A percentile compares a stretch with the other conserved stretches of the same genome.
phyloP scores from a whole-genome alignment of 2,113 vertebrate genomes.

The Lasiurus cinereus region DNA sequence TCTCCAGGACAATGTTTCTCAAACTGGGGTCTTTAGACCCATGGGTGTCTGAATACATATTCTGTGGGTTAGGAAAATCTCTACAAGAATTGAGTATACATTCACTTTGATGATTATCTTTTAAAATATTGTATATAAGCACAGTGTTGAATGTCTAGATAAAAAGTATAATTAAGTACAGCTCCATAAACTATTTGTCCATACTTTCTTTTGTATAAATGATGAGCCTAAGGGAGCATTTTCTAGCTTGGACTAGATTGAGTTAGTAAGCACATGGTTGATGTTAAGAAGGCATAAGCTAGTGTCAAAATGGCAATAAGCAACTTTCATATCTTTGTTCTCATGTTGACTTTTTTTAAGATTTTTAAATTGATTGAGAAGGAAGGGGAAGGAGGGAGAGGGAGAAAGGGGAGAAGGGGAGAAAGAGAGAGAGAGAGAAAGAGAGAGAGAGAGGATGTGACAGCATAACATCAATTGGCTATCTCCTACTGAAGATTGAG shows the following conservation, averaged over 20 bases:
- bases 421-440: no score
- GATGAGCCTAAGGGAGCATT: neutral
- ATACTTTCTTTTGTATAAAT: neutral
- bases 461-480: neutral
- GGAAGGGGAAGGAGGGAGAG: no score
- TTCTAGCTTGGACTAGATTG: neutral
- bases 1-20: neutral
- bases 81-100: neutral
- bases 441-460: no score
- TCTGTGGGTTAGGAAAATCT: neutral
- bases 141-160: neutral
- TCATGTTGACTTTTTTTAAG: neutral
- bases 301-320: neutral
- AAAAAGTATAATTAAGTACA: neutral
- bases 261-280: neutral
- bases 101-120: constrained; percentile 4
- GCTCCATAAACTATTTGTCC: neutral
- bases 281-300: neutral
- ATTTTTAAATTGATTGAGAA: no score
- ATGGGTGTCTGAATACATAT: neutral
- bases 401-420: no score
- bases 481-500: neutral
- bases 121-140: neutral
- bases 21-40: neutral
- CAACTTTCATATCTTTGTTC: neutral